A percentile compares a stretch with the other conserved stretches of the same genome.
Conservation (phyloP, 2,113 vertebrate genomes). For the Bujurquina vittata region DNA sequence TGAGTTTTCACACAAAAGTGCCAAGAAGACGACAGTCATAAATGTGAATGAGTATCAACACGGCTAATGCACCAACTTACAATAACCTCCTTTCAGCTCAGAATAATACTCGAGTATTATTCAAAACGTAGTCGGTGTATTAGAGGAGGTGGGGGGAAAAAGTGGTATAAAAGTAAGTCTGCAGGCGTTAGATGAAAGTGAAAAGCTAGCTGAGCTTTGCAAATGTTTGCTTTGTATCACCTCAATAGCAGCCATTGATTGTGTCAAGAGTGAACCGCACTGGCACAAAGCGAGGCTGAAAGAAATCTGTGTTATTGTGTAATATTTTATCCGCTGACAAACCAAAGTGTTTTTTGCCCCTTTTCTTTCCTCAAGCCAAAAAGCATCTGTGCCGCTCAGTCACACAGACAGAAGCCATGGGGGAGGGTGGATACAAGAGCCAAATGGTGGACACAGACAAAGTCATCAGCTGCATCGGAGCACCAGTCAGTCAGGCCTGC, state of each 20-base stretch:
- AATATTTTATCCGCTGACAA: conserved; percentile 33
- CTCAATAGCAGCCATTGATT: conserved; percentile 54
- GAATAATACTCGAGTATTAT: conserved; percentile 14
- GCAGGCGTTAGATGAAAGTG: conserved; percentile 17
- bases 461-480: conserved; percentile 53
- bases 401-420: conserved; percentile 6
- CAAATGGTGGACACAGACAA: conserved; percentile 11
- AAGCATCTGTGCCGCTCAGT: conserved; percentile 3
- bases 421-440: neutral
- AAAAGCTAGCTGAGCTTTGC: conserved; percentile 24
- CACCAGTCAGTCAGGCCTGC: conserved; percentile 36
- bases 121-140: conserved; percentile 13
- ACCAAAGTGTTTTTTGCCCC: neutral
- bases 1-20: conserved; percentile 35
- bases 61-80: conserved; percentile 14
- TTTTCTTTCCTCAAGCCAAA: conserved; percentile 8
- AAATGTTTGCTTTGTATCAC: conserved; percentile 48
- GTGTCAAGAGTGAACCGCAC: conserved; percentile 29
- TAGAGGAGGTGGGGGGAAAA: conserved; percentile 7
- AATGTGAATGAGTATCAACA: conserved; percentile 36
- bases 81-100: conserved; percentile 14
- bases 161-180: conserved; percentile 21
- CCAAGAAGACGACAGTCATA: conserved; percentile 35
- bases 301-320: conserved; percentile 46
- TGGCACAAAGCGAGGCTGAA: conserved; percentile 35